These are phyloP conservation scores for Nomada lathburiana DNA, from an alignment of 2,888 invertebrate genomes.

Conservation along the genomic window DNA sequence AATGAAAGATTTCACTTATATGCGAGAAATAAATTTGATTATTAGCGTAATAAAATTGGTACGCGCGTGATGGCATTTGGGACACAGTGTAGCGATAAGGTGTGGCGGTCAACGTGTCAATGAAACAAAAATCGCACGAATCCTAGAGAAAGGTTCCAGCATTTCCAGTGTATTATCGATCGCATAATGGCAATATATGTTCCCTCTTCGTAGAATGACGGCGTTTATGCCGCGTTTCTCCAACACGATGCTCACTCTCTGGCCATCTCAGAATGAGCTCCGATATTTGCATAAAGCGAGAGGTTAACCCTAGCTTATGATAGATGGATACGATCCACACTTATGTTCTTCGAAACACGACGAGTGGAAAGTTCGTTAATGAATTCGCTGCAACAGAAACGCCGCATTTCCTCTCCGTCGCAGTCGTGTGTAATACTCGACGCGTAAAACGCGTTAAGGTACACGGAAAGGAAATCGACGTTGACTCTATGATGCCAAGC, in stretches of 20 bases:
- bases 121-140: too few species aligned
- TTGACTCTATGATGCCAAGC: slow-evolving; percentile 1
- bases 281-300: slow-evolving; percentile 56
- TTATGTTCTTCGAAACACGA: slow-evolving; percentile 29
- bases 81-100: too few species aligned
- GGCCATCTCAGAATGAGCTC: slow-evolving; percentile 15
- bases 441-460: slow-evolving; percentile 13
- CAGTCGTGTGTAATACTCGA: not conserved
- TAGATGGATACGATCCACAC: slow-evolving; percentile 46
- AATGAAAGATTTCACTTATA: too few species aligned
- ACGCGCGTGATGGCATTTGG: too few species aligned
- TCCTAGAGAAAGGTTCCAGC: not conserved
- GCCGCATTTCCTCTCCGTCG: not conserved
- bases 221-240: slow-evolving; percentile 25
- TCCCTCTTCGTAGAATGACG: too few species aligned
- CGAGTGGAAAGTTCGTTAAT: slow-evolving; percentile 49
- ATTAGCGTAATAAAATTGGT: too few species aligned
- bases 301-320: slow-evolving; percentile 46
- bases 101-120: too few species aligned
- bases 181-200: too few species aligned
- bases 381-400: slow-evolving; percentile 46
- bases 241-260: slow-evolving; percentile 27
- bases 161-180: not conserved
- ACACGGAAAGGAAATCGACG: slow-evolving; percentile 31
- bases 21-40: too few species aligned